A percentile compares a stretch with the other conserved stretches of the same genome.
Conservation (phyloP, 92 coral and sea anemone species). For the Epizoanthus fatuus region DNA sequence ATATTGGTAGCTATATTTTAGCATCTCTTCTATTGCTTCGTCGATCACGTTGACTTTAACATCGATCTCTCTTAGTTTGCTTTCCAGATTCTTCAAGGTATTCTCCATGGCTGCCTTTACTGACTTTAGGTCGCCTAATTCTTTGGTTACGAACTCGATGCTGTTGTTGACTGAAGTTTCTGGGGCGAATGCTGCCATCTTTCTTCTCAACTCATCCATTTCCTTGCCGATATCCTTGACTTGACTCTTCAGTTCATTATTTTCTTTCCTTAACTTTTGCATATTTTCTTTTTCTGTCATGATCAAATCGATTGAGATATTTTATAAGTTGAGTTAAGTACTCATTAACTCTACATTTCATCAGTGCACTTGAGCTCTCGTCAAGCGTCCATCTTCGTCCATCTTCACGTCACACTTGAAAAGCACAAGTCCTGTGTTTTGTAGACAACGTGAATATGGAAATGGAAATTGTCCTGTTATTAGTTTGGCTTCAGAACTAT, state of each 20-base stretch:
- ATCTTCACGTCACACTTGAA: too few species aligned
- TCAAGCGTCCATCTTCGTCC: background rate
- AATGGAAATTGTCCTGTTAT: too few species aligned
- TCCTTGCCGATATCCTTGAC: conserved; percentile 39
- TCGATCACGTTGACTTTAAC: conserved; percentile 36
- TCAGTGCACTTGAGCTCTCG: conserved; percentile 9
- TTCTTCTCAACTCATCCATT: conserved; percentile 26
- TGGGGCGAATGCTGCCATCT: conserved; percentile 40
- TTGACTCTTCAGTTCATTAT: conserved; percentile 10
- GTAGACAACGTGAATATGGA: too few species aligned
- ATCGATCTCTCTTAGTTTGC: conserved; percentile 34
- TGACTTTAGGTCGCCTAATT: conserved; percentile 1
- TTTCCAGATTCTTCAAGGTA: conserved; percentile 28
- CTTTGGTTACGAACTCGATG: conserved; percentile 9
- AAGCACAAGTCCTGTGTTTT: too few species aligned
- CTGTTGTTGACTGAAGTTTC: background rate
- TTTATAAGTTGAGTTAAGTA: background rate
- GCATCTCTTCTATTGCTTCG: conserved; percentile 61
- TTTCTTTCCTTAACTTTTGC: background rate
- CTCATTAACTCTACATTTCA: background rate
- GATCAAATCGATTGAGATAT: background rate
- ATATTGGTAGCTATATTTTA: conserved; percentile 70
- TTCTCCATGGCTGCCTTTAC: conserved; percentile 22
- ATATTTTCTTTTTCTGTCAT: conserved; percentile 21
- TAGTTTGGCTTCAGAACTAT: too few species aligned